phyloP scores from a whole-genome alignment of 92 coral and sea anemone species.

The Siderastrea radians region DNA sequence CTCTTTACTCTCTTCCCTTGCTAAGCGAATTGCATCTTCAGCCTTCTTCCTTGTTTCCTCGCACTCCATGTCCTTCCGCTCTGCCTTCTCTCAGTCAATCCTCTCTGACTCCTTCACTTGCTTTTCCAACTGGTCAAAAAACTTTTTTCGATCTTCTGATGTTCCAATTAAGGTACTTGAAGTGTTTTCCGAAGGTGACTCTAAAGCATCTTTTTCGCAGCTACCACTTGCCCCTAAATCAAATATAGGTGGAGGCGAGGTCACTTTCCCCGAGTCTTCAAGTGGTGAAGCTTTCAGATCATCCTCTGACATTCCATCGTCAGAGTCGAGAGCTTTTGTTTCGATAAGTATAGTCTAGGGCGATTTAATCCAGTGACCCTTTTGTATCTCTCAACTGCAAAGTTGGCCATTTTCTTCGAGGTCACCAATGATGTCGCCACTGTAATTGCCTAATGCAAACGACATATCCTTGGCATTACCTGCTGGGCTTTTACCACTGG shows the following conservation, averaged over 20 bases:
- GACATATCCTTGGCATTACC: slow-evolving; percentile 11
- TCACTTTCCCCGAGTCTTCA: not conserved
- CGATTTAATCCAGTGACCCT: slow-evolving; percentile 3
- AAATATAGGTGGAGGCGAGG: not conserved
- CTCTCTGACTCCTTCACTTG: slow-evolving; percentile 2
- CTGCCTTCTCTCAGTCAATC: not conserved
- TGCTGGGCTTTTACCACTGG: slow-evolving; percentile 31
- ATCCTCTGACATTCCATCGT: not conserved
- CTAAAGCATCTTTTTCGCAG: not conserved
- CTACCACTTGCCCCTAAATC: not conserved
- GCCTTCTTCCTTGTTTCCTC: no score
- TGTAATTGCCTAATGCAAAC: slow-evolving; percentile 29
- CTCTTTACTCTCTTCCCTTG: not conserved
- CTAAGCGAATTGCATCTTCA: not conserved
- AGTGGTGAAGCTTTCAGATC: not conserved
- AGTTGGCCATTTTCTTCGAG: not conserved
- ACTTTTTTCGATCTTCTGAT: not conserved
- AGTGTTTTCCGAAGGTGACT: no score
- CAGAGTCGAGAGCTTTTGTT: not conserved
- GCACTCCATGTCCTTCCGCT: not conserved
- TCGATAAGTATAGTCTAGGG: not conserved
- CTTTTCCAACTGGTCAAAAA: not conserved
- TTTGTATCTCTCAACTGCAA: not conserved
- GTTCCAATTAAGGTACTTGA: not conserved
- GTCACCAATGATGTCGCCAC: slow-evolving; percentile 6